Percentiles rank a stretch among this genome's conserved stretches.
Evolutionary conservation across 2,797 vertebrate species (phyloP).

Genomic region (Tinamus major): DNA sequence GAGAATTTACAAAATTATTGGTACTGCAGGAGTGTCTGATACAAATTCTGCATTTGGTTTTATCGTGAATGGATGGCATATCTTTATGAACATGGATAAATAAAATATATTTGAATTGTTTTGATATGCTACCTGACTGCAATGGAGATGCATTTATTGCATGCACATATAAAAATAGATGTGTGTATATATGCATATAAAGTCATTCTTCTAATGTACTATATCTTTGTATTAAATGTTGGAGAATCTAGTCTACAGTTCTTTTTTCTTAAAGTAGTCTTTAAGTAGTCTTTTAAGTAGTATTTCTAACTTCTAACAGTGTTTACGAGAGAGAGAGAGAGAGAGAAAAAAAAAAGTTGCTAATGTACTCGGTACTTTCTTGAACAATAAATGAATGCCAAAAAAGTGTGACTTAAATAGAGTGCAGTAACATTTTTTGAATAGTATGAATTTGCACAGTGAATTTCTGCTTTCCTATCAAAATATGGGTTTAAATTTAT

Average conservation of each 20-base stretch:
- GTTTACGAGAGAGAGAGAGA: not conserved
- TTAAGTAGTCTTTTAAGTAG: not conserved
- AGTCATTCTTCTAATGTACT: not conserved
- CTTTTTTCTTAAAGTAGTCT: not conserved
- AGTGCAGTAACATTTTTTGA: not conserved
- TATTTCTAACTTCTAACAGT: not conserved
- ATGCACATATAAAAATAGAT: not conserved
- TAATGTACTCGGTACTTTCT: not conserved
- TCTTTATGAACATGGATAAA: slow-evolving; percentile 25
- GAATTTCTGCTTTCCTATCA: not conserved
- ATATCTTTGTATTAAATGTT: not conserved
- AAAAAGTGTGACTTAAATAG: not conserved
- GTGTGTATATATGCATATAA: not conserved
- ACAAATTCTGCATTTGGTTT: not conserved
- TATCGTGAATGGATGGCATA: not conserved
- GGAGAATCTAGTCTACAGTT: not conserved
- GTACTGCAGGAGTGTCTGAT: not conserved
- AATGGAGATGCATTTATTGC: slow-evolving; percentile 15
- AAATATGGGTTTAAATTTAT: not conserved
- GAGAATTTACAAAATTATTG: not conserved
- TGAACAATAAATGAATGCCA: slow-evolving; percentile 23
- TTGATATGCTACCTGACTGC: not conserved
- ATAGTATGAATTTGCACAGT: not conserved
- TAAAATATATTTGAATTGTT: not conserved
- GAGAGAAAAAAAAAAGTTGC: not conserved